These are phyloP conservation scores for Chitala chitala DNA, from an alignment of 2,113 vertebrate species.

Conservation along the genomic window DNA sequence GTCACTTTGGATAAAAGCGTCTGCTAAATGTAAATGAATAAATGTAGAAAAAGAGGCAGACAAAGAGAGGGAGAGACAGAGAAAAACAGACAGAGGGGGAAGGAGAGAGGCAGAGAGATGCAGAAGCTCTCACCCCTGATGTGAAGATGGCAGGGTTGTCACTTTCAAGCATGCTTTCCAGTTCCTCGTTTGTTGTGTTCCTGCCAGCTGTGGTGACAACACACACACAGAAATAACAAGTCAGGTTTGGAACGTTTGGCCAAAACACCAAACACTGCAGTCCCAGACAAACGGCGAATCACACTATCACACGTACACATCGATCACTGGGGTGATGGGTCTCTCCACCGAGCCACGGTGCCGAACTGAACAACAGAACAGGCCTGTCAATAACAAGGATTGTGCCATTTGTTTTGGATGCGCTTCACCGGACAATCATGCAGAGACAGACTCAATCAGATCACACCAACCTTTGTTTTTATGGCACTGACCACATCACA, in stretches of 20 bases:
- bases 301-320: background rate
- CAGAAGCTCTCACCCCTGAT: conserved; percentile 73
- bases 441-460: too few species aligned
- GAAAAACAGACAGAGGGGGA: background rate
- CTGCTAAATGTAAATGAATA: too few species aligned
- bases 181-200: conserved; percentile 91
- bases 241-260: background rate
- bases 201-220: conserved; percentile 72
- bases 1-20: too few species aligned
- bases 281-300: background rate
- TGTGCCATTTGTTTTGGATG: too few species aligned
- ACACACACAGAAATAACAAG: conserved; percentile 27
- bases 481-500: too few species aligned
- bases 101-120: background rate
- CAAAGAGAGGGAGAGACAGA: background rate
- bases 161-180: conserved; percentile 95
- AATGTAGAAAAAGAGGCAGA: too few species aligned
- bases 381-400: too few species aligned
- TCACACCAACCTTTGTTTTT: background rate
- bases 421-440: too few species aligned
- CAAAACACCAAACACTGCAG: background rate
- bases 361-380: too few species aligned
- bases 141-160: conserved; percentile 95
- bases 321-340: too few species aligned
- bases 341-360: too few species aligned